phyloP scores from a whole-genome alignment of 2,888 invertebrate genomes.

The Mythimna loreyi region DNA sequence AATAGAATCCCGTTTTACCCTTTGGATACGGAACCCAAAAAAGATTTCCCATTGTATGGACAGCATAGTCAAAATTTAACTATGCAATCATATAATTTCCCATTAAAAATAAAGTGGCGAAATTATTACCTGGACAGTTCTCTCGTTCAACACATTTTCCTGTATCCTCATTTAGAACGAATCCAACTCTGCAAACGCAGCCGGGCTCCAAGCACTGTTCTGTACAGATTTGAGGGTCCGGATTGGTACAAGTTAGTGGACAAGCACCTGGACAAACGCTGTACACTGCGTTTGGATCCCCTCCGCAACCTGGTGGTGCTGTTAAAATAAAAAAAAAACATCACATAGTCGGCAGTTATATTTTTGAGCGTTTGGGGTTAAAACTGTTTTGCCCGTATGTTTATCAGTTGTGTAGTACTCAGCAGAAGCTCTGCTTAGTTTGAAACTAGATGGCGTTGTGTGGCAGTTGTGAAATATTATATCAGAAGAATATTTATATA shows the following conservation, averaged over 20 bases:
- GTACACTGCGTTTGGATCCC: neutral
- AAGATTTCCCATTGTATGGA: neutral
- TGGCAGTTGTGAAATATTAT: too few species aligned
- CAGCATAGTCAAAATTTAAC: too few species aligned
- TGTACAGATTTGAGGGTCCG: neutral
- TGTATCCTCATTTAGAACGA: neutral
- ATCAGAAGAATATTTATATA: too few species aligned
- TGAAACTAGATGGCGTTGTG: too few species aligned
- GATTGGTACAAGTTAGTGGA: neutral
- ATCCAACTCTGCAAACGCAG: neutral
- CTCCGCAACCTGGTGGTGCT: neutral
- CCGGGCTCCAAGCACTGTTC: neutral
- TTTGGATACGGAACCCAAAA: too few species aligned
- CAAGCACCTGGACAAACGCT: neutral
- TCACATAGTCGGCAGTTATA: neutral
- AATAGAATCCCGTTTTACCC: too few species aligned
- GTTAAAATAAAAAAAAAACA: neutral
- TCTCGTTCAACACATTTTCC: slow-evolving; percentile 16
- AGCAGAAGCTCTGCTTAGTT: too few species aligned
- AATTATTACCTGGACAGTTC: slow-evolving; percentile 9
- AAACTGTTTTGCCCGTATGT: too few species aligned
- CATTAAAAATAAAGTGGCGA: neutral
- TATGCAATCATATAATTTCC: too few species aligned
- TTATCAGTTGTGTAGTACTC: too few species aligned
- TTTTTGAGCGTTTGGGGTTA: too few species aligned